Conservation (phyloP, 2,888 invertebrate species). For the Conus canariensis region DNA sequence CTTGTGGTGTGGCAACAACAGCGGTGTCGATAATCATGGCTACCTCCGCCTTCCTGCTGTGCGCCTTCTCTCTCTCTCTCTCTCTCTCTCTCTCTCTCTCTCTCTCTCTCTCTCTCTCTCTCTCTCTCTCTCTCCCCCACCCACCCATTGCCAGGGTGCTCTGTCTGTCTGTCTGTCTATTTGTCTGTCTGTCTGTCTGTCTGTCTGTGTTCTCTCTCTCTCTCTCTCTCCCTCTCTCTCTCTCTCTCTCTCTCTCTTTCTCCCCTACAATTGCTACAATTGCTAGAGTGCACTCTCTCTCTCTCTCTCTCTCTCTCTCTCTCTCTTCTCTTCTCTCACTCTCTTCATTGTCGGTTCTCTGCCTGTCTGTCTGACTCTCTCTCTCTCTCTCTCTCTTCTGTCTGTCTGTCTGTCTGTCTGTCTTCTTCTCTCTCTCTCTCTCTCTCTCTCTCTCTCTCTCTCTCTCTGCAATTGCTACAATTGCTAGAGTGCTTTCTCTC, state of each 20-base stretch:
- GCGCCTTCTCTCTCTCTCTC: neutral
- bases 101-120: neutral
- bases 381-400: too few relatives aligned
- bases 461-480: neutral
- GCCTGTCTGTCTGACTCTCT: too few relatives aligned
- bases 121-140: neutral
- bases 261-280: too few relatives aligned
- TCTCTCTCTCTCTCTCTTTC: neutral
- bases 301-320: too few relatives aligned
- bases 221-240: slow-evolving; percentile 19
- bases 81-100: neutral
- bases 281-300: too few relatives aligned
- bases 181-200: neutral
- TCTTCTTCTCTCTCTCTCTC: neutral
- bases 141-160: too few relatives aligned
- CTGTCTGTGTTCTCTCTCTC: neutral
- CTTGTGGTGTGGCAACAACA: neutral
- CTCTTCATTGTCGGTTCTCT: too few relatives aligned
- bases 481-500: too few relatives aligned
- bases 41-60: neutral
- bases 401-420: too few relatives aligned
- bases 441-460: neutral
- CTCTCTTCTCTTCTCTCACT: too few relatives aligned
- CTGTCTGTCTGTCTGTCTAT: neutral
- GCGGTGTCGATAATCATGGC: neutral